phyloP scores from a whole-genome alignment of 2,113 vertebrate species.

The Saccopteryx bilineata region DNA sequence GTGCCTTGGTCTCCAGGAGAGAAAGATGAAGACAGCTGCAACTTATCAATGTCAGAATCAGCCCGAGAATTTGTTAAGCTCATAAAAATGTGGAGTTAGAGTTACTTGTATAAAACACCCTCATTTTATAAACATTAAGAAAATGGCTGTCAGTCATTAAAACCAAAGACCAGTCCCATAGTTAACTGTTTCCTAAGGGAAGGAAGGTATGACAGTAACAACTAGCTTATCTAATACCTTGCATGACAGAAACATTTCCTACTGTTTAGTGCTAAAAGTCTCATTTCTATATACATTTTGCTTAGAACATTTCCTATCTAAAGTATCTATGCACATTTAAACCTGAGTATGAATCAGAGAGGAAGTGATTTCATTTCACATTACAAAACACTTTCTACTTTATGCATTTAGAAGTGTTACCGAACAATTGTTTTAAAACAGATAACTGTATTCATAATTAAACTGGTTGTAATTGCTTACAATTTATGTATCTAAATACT shows the following conservation, averaged over 20 bases:
- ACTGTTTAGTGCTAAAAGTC: constrained; percentile 1
- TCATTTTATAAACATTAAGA: constrained; percentile 50
- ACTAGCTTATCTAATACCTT: not conserved
- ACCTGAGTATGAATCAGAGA: constrained; percentile 41
- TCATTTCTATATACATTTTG: constrained; percentile 28
- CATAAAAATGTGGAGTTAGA: constrained; percentile 21
- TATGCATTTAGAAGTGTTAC: not conserved
- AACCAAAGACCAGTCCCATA: constrained; percentile 31
- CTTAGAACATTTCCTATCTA: constrained; percentile 20
- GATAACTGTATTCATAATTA: constrained; percentile 12
- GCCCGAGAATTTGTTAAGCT: constrained; percentile 34
- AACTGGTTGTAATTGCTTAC: constrained; percentile 51
- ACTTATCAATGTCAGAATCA: not conserved
- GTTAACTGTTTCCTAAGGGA: constrained; percentile 11
- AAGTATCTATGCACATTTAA: constrained; percentile 48
- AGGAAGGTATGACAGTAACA: not conserved
- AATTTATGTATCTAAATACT: constrained; percentile 46
- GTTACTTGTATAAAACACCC: constrained; percentile 7
- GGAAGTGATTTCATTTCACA: constrained; percentile 62
- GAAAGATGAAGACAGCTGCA: not conserved
- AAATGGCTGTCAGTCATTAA: constrained; percentile 59
- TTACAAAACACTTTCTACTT: constrained; percentile 53
- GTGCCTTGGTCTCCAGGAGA: not conserved
- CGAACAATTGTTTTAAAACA: constrained; percentile 53
- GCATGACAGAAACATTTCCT: not conserved